phyloP scores from a whole-genome alignment of 2,888 invertebrate species.

The Drosophila anceps region DNA sequence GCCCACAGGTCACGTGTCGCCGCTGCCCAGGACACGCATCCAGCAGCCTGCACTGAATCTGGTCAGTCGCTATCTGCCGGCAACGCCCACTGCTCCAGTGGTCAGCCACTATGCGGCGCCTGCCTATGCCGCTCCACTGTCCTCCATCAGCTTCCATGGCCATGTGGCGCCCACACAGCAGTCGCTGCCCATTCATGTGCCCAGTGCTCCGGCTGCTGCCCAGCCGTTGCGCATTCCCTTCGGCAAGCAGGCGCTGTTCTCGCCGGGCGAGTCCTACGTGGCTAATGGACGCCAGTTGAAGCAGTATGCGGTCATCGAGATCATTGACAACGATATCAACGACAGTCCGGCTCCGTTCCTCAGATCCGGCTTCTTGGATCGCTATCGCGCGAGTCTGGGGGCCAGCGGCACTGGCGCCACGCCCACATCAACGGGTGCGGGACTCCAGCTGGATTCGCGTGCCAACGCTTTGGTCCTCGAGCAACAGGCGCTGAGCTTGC shows the following conservation, averaged over 20 bases:
- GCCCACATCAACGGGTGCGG: slow-evolving; percentile 20
- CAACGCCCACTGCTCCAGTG: slow-evolving; percentile 6
- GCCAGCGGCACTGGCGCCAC: slow-evolving; percentile 49
- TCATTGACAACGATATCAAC: slow-evolving; percentile 83
- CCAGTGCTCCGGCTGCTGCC: slow-evolving; percentile 43
- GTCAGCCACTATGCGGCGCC: slow-evolving; percentile 46
- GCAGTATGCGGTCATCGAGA: slow-evolving; percentile 85
- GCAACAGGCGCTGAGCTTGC: slow-evolving; percentile 61
- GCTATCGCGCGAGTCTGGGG: slow-evolving; percentile 73
- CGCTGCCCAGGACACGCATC: slow-evolving; percentile 46
- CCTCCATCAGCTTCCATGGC: slow-evolving; percentile 59
- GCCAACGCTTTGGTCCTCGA: slow-evolving; percentile 64
- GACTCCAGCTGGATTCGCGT: slow-evolving; percentile 66
- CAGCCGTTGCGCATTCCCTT: slow-evolving; percentile 75
- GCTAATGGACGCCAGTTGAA: slow-evolving; percentile 83
- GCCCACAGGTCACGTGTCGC: slow-evolving; percentile 71
- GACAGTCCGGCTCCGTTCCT: slow-evolving; percentile 78
- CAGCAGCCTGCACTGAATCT: slow-evolving; percentile 35
- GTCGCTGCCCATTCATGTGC: slow-evolving; percentile 49
- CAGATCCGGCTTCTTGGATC: slow-evolving; percentile 71
- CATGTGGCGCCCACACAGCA: slow-evolving; percentile 18
- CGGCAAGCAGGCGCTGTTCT: slow-evolving; percentile 73
- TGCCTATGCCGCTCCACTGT: slow-evolving; percentile 36
- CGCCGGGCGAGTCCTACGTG: slow-evolving; percentile 74
- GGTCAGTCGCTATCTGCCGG: slow-evolving; percentile 49